phyloP scores from a whole-genome alignment of 2,888 invertebrate genomes.

The Cephus rjabovi region DNA sequence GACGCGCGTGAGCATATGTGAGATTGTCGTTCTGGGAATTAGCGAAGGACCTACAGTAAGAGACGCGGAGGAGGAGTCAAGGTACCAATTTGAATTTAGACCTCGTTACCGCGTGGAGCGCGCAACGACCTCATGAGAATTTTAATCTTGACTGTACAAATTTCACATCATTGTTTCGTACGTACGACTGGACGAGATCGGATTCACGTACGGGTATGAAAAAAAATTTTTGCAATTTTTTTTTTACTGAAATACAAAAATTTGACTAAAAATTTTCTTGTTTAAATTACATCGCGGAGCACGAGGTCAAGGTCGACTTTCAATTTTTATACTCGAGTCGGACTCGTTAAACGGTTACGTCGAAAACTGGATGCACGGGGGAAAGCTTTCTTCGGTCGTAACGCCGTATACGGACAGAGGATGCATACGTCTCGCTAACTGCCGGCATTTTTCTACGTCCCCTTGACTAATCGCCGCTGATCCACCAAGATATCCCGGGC shows the following conservation, averaged over 20 bases:
- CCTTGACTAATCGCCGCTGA: conserved; percentile 14
- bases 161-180: conserved; percentile 6
- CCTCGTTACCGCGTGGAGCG: conserved; percentile 18
- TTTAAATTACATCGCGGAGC: background rate
- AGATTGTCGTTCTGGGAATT: background rate
- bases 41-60: background rate
- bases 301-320: background rate
- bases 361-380: background rate
- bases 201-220: background rate
- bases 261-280: background rate
- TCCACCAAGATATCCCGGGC: conserved; percentile 11
- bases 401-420: background rate
- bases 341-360: background rate
- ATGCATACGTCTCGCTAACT: background rate
- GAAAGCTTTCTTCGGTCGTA: background rate
- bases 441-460: background rate
- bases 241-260: background rate
- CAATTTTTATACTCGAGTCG: background rate
- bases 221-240: background rate
- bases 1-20: background rate
- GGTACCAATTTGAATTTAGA: conserved; percentile 32
- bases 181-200: background rate
- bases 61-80: conserved; percentile 1
- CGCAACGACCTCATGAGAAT: conserved; percentile 26
- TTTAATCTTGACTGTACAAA: conserved; percentile 33